Evolutionary conservation across 2,113 vertebrate genomes (phyloP).

Genomic region (Heterotilapia buettikoferi): DNA sequence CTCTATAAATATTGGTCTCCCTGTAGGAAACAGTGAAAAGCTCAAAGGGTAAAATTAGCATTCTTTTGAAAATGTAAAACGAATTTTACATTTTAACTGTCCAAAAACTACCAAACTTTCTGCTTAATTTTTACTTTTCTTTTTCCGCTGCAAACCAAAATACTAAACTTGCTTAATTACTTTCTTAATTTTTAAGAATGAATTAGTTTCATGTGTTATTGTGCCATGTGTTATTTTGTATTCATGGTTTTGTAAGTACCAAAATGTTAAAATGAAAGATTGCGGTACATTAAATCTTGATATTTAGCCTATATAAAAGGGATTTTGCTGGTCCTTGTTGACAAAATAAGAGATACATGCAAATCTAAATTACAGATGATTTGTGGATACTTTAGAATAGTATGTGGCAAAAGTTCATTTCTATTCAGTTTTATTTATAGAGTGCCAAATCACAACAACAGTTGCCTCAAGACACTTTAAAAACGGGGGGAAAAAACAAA

Average conservation of each 20-base stretch:
- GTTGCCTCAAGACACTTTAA: background rate
- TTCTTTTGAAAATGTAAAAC: background rate
- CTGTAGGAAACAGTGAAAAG: background rate
- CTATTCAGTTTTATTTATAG: background rate
- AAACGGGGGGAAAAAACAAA: fast-evolving
- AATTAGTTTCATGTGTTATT: background rate
- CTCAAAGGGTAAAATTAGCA: background rate
- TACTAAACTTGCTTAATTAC: background rate
- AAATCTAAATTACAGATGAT: background rate
- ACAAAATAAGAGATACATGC: background rate
- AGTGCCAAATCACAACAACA: background rate
- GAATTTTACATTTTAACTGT: background rate
- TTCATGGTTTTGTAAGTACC: background rate
- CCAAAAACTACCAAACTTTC: background rate
- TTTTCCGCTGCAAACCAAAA: background rate
- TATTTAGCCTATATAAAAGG: background rate
- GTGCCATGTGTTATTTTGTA: background rate
- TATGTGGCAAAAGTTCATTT: background rate
- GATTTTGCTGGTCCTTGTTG: background rate
- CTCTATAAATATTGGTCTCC: background rate
- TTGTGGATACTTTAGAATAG: background rate
- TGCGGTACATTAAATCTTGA: background rate
- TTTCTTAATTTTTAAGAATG: background rate
- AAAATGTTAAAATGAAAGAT: background rate
- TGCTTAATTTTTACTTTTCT: background rate